Evolutionary conservation across 2,113 vertebrate species (phyloP), one percentile per base, ranked within the genome.

Genomic region (Grus americana): DNA sequence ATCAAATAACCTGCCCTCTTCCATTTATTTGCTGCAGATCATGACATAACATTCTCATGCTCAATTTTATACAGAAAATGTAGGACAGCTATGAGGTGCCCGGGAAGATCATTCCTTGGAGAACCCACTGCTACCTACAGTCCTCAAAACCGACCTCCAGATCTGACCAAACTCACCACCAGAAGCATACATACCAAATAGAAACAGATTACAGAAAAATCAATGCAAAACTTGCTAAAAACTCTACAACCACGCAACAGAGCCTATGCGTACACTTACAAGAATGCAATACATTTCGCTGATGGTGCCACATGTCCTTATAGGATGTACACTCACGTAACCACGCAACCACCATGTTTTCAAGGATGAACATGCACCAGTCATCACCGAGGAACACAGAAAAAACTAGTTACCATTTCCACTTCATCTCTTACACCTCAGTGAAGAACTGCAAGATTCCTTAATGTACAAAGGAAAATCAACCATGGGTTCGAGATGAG

Each of bases 201-300:
- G 11, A 65, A 92, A 49, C 4, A 49, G 22, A 67, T 46, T 46
- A 15, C 4, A 59, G 50, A 29, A 73, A 50, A 85, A 42, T 29
- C 27, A 62, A 11, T 19, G 32, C 32, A 63, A 26, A 83, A 36
- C 9, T 27, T 47, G 6, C 61, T 10, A 26, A 10, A 2, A 8
- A 2, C 1, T 44, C 58, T 52, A 47, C 26, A 72, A 8, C 7
- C 23, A 78, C 18, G 10, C 22, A 34, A 12, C 2, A 19, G 26
- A 44, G 18, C 36, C 30, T 27, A 10, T 15, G 27, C 1, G 1
- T 9, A 26, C 38, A 32, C 52, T 10, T 63, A 16, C 5, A 80
- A 36, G 12, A 73, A 78, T 0, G 2, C 10, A 75, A 30, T 3
- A 9, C 1, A 1, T n/a, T 49, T n/a, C 36, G 73, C 8, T 19